These are phyloP conservation scores for Albula goreensis DNA, from an alignment of 2,113 vertebrate species.

Conservation along the genomic window DNA sequence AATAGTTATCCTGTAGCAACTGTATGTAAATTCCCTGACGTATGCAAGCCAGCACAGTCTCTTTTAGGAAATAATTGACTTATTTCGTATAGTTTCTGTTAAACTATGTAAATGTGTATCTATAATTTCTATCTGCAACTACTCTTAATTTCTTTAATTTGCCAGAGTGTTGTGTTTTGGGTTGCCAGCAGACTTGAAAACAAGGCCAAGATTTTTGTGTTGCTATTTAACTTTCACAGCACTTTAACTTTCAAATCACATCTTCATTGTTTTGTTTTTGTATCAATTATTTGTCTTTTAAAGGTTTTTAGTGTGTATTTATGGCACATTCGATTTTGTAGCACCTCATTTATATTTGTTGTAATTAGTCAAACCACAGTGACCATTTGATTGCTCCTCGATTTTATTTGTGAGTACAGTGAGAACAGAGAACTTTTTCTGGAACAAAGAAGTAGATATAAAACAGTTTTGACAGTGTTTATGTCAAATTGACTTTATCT, in stretches of 20 bases:
- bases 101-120: neutral
- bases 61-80: neutral
- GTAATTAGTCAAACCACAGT: neutral
- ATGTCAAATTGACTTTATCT: too few relatives aligned
- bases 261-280: too few relatives aligned
- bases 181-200: too few relatives aligned
- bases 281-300: too few relatives aligned
- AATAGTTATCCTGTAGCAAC: neutral
- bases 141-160: neutral
- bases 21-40: neutral
- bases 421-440: neutral
- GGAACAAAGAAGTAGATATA: neutral
- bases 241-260: too few relatives aligned
- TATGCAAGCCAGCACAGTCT: neutral
- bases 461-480: neutral
- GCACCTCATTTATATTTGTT: neutral
- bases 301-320: neutral
- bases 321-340: neutral
- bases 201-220: too few relatives aligned
- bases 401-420: neutral
- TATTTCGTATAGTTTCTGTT: neutral
- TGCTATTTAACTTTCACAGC: too few relatives aligned
- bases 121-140: neutral
- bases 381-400: neutral
- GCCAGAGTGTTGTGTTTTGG: neutral